Conservation (phyloP, 2,797 vertebrate species). For the Heterohyrax brucei region DNA sequence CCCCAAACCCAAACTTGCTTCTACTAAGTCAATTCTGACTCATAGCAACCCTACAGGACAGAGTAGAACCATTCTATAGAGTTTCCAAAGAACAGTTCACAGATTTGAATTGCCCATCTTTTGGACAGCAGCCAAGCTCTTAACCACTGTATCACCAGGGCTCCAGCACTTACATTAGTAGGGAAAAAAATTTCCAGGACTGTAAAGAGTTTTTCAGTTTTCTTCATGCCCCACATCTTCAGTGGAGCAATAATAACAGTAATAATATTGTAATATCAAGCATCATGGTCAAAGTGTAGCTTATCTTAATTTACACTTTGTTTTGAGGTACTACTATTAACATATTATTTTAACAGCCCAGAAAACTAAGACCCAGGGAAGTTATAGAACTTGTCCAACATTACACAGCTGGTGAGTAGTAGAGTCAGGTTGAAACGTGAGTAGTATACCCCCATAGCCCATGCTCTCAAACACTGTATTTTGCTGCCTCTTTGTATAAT, state of each 20-base stretch:
- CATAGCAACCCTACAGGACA: no score
- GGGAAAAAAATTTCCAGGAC: not conserved
- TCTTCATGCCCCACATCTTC: not conserved
- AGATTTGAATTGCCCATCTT: no score
- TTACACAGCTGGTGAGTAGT: not conserved
- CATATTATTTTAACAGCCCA: constrained; percentile 5
- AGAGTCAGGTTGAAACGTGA: not conserved
- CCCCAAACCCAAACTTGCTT: no score
- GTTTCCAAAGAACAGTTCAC: no score
- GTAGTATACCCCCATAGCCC: not conserved
- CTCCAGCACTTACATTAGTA: not conserved
- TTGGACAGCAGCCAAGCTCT: no score
- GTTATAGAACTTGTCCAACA: not conserved
- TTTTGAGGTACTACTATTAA: not conserved
- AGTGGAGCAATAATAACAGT: not conserved
- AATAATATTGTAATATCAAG: not conserved
- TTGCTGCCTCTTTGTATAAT: not conserved
- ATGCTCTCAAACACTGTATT: not conserved
- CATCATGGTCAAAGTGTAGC: not conserved
- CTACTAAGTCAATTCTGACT: no score
- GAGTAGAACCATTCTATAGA: no score
- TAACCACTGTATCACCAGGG: no score
- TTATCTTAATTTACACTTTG: constrained; percentile 21
- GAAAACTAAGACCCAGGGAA: constrained; percentile 38
- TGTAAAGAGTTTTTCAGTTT: not conserved